phyloP scores from a whole-genome alignment of 2,113 vertebrate species.

The Copsychus sechellarum region DNA sequence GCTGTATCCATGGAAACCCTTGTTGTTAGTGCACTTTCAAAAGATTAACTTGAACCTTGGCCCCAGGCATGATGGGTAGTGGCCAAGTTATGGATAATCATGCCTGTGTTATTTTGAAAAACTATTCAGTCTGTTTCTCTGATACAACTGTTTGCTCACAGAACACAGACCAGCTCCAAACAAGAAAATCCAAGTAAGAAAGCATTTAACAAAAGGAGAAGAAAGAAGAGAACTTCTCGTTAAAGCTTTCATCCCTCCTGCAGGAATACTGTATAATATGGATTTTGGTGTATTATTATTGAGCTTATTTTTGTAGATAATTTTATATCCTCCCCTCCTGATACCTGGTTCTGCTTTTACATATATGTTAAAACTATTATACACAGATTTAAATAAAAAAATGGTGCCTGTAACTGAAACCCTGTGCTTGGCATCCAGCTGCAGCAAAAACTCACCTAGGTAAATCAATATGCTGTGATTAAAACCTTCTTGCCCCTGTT shows the following conservation, averaged over 20 bases:
- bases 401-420: background rate
- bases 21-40: background rate
- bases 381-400: constrained; percentile 25
- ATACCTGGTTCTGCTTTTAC: background rate
- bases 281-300: background rate
- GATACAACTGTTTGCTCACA: constrained; percentile 47
- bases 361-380: background rate
- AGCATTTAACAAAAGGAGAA: constrained; percentile 67
- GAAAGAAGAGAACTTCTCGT: constrained; percentile 66
- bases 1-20: background rate
- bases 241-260: background rate
- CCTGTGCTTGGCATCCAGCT: background rate
- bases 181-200: constrained; percentile 67
- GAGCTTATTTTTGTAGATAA: constrained; percentile 34
- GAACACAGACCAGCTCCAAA: constrained; percentile 48
- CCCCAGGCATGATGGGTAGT: background rate
- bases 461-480: accelerated
- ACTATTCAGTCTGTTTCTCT: background rate
- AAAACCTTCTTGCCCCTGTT: accelerated
- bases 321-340: background rate
- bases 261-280: background rate
- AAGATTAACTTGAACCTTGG: background rate
- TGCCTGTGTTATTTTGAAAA: background rate
- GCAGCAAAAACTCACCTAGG: background rate
- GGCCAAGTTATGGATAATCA: background rate